Evolutionary conservation across 2,888 invertebrate genomes (phyloP).

Genomic region (Aspidapion aeneum): DNA sequence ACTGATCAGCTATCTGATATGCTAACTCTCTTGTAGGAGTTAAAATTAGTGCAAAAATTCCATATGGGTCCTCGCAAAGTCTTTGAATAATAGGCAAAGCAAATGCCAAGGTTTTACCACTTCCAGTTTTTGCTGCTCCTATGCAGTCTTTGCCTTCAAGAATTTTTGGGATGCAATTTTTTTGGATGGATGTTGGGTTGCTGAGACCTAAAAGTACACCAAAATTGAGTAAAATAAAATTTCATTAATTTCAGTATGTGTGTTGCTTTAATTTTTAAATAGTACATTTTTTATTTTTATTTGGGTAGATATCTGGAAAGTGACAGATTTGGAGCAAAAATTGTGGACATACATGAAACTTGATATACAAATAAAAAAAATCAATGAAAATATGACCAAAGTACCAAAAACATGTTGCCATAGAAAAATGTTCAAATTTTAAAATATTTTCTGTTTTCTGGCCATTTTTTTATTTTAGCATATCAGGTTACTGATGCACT

Average conservation of each 20-base stretch:
- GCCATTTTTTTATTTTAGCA: no score
- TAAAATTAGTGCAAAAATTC: conserved; percentile 90
- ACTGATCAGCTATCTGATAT: conserved; percentile 94
- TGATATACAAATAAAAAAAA: no score
- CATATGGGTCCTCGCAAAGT: conserved; percentile 91
- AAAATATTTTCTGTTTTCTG: no score
- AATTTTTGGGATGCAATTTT: conserved; percentile 75
- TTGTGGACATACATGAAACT: not conserved
- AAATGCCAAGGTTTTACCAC: conserved; percentile 97
- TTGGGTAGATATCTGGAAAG: not conserved
- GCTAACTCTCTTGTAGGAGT: conserved; percentile 95
- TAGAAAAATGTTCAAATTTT: no score
- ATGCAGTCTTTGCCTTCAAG: conserved; percentile 82
- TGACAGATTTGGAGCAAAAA: not conserved
- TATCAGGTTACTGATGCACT: no score
- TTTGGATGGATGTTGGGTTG: conserved; percentile 78
- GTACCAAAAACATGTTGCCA: no score
- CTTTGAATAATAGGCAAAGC: conserved; percentile 91
- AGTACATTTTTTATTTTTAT: no score
- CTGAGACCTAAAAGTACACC: conserved; percentile 59
- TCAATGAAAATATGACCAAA: no score
- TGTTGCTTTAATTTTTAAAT: no score
- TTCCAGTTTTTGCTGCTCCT: conserved; percentile 96
- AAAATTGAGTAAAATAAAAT: conserved; percentile 11
- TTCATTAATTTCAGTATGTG: not conserved